These are phyloP conservation scores for Tragopan temminckii DNA, from an alignment of 2,797 vertebrate genomes.

Conservation along the genomic window DNA sequence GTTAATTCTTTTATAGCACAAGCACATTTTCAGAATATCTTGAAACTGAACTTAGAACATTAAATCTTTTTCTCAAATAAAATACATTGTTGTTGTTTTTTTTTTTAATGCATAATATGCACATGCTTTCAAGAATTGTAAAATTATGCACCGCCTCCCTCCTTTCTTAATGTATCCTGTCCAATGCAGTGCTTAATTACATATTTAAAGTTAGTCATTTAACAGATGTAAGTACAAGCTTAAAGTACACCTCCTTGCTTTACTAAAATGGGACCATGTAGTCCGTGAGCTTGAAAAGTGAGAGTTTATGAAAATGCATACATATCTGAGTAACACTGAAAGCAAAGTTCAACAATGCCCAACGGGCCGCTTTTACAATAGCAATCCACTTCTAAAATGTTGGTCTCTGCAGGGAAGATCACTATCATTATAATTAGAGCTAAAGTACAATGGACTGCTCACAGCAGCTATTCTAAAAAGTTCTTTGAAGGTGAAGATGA, in stretches of 20 bases:
- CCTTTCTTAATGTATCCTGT: neutral
- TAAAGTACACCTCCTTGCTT: constrained; percentile 8
- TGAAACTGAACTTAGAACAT: neutral
- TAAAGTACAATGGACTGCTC: constrained; percentile 39
- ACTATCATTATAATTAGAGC: constrained; percentile 67
- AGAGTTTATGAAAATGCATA: constrained; percentile 34
- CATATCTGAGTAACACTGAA: constrained; percentile 30
- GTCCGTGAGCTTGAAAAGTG: constrained; percentile 26
- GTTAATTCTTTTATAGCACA: neutral
- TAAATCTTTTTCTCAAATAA: neutral
- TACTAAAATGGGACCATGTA: constrained; percentile 9
- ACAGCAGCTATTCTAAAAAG: constrained; percentile 35
- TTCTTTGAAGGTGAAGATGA: constrained; percentile 63
- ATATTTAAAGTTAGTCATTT: constrained; percentile 23
- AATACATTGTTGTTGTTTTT: neutral
- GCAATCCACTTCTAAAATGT: constrained; percentile 48
- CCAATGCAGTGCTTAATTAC: neutral
- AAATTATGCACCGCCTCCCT: neutral
- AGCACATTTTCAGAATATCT: neutral
- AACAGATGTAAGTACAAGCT: neutral
- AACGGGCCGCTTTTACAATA: constrained; percentile 47
- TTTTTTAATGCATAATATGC: neutral
- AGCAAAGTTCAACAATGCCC: constrained; percentile 62
- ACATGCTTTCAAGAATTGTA: neutral
- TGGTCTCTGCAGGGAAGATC: constrained; percentile 68